A percentile compares a stretch with the other conserved stretches of the same genome.
Evolutionary conservation across 2,888 invertebrate genomes (phyloP).

Genomic region (Temnothorax rugatulus): DNA sequence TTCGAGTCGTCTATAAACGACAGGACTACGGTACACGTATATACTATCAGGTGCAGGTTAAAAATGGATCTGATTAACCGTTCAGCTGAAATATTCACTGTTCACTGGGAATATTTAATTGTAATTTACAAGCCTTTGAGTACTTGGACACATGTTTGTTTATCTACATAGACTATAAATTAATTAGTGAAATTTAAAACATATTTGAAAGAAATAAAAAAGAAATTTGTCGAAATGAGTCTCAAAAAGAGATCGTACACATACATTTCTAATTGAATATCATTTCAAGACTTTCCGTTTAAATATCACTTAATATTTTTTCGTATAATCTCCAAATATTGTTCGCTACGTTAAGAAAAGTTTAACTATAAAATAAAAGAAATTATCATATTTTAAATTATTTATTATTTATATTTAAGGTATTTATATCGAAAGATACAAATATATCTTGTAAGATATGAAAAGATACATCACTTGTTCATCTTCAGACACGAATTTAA

Average conservation of each 20-base stretch:
- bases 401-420: not conserved
- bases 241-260: not conserved
- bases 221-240: not conserved
- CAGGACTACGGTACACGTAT: not conserved
- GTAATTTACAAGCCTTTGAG: not conserved
- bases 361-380: not conserved
- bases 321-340: not conserved
- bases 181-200: not conserved
- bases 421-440: not conserved
- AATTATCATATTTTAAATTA: not conserved
- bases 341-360: not conserved
- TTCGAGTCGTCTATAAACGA: conserved; percentile 5
- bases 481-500: conserved; percentile 1
- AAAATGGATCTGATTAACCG: conserved; percentile 58
- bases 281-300: not conserved
- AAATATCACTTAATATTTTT: not conserved
- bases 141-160: not conserved
- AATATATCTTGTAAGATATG: not conserved
- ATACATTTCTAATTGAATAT: not conserved
- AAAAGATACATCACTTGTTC: not conserved
- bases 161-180: not conserved
- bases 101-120: not conserved
- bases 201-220: not conserved
- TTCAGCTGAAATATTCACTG: conserved; percentile 41
- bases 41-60: conserved; percentile 1